These are phyloP conservation scores for Gastrophryne carolinensis DNA, from an alignment of 2,797 vertebrate species.

Conservation along the genomic window DNA sequence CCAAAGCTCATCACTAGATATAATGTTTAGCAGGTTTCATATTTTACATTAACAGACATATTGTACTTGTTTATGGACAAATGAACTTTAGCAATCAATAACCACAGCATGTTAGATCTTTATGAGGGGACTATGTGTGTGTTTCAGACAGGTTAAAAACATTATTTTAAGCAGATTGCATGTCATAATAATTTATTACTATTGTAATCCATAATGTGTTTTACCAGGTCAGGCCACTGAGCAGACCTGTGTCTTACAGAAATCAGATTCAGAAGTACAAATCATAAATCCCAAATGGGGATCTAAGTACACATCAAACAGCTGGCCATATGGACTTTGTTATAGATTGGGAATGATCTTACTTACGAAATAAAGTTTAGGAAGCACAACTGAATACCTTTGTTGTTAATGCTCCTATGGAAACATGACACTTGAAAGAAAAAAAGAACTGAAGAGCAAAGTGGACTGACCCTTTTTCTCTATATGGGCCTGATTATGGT, in stretches of 20 bases:
- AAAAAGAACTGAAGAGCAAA: slow-evolving; percentile 42
- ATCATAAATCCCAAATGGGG: slow-evolving; percentile 70
- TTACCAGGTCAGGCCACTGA: slow-evolving; percentile 63
- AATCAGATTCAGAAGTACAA: slow-evolving; percentile 73
- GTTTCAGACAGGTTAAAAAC: not conserved
- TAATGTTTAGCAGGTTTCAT: too few relatives aligned
- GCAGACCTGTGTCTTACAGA: slow-evolving; percentile 68
- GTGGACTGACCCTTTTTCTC: slow-evolving; percentile 48
- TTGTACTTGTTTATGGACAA: too few relatives aligned
- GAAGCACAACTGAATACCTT: slow-evolving; percentile 54
- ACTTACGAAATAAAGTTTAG: slow-evolving; percentile 60
- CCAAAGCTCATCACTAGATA: too few relatives aligned
- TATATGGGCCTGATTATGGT: slow-evolving; percentile 28
- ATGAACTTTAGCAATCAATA: too few relatives aligned
- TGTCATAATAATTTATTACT: slow-evolving; percentile 70
- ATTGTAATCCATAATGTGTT: slow-evolving; percentile 70
- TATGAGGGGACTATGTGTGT: too few relatives aligned
- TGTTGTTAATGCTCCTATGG: slow-evolving; percentile 56
- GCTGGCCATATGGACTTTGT: slow-evolving; percentile 73
- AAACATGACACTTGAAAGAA: slow-evolving; percentile 56
- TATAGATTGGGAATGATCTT: slow-evolving; percentile 66
- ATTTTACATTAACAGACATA: too few relatives aligned
- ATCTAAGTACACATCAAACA: slow-evolving; percentile 77
- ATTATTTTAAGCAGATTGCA: slow-evolving; percentile 63
- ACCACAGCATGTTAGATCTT: too few relatives aligned